Conservation (phyloP, 35 echinoderm and acorn worm genomes). For the Heliocidaris erythrogramma region DNA sequence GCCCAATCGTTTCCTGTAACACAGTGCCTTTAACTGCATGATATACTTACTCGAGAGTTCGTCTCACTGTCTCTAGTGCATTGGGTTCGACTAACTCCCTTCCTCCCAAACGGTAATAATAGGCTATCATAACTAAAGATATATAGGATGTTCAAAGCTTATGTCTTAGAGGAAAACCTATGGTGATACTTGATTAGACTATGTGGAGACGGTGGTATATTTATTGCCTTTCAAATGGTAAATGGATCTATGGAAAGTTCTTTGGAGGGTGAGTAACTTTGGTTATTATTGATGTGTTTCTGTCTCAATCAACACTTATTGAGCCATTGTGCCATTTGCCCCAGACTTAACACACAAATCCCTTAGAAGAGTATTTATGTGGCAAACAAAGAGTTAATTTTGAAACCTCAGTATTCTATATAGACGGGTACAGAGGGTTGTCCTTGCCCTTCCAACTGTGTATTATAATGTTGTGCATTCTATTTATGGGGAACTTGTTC, state of each 20-base stretch:
- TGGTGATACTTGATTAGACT: background rate
- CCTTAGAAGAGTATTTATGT: too few relatives aligned
- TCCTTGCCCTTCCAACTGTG: too few relatives aligned
- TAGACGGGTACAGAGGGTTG: background rate
- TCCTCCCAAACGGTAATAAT: background rate
- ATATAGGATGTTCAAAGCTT: background rate
- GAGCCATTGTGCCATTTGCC: too few relatives aligned
- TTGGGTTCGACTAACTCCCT: background rate
- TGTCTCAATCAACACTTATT: too few relatives aligned
- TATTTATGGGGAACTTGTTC: too few relatives aligned
- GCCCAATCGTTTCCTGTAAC: background rate
- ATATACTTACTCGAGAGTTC: background rate
- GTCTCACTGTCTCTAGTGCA: background rate
- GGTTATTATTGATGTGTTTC: background rate
- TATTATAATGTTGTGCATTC: too few relatives aligned
- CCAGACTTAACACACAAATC: too few relatives aligned
- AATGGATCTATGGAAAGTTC: slow-evolving; percentile 1
- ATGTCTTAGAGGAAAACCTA: background rate
- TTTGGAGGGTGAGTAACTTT: background rate
- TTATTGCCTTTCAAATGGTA: background rate
- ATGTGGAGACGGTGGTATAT: background rate
- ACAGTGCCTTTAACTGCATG: background rate
- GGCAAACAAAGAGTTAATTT: too few relatives aligned
- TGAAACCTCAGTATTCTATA: background rate
- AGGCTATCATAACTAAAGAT: background rate